Evolutionary conservation across 2,888 invertebrate species (phyloP), one percentile per base, ranked within the genome.

Genomic region (Morpho deidamia): DNA sequence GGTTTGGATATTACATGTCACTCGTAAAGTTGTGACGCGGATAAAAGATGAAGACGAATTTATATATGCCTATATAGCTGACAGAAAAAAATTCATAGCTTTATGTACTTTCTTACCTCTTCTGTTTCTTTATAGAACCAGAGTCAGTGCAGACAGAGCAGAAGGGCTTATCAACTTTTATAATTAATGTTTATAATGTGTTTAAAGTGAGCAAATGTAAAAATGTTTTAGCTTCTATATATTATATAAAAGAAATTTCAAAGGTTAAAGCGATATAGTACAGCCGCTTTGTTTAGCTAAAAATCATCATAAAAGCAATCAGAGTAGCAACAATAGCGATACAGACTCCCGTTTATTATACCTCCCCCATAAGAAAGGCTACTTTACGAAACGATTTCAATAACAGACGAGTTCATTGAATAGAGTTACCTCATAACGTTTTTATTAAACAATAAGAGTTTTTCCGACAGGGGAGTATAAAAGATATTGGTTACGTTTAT

Each of bases 371-470:
- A 78, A 78, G 74, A 76, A 79, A 74, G 70, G 74, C 69, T 79
- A 78, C 74, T 79, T 80, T 78, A 78, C 76, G 68, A 79, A 85
- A 81, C 75, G 83, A 81, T 84, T 84, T 83, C 86, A 87, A 88
- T 87, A 86, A 83, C 81, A 72, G 79, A 72, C 73, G 77, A 77
- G 78, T 82, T 84, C 85, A 83, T 83, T 85, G 81, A 87, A 86
- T 84, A 82, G 79, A 82, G 81, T 85, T 82, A 83, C 80, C 83
- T 86, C 86, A 77, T 88, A 88, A 87, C 83, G 80, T 85, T 88
- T 87, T 87, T 86, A 88, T 86, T 85, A 82, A 80, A 83, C 83
- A 81, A 81, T 83, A 84, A 81, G 83, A 79, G 74, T 74, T 74
- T 76, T 76, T 74, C 71, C 74, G 72, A 60, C 69, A 71, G 71